A percentile compares a stretch with the other conserved stretches of the same genome.
Conservation (phyloP, 2,888 invertebrate species). For the Calameuta idolon region DNA sequence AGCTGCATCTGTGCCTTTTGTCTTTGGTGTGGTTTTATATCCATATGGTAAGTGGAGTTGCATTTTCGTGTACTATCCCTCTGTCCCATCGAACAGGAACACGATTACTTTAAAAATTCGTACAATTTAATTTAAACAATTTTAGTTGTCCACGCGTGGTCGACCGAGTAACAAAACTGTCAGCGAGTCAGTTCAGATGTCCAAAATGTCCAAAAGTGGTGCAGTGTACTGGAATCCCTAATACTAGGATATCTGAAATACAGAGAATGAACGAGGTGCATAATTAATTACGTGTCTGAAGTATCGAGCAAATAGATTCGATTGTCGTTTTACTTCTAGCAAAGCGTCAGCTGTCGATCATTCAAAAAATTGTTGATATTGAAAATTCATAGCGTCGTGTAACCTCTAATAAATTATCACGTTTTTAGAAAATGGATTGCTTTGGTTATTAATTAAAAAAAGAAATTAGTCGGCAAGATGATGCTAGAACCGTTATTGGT, state of each 20-base stretch:
- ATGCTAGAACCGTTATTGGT: constrained; percentile 49
- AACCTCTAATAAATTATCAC: not conserved
- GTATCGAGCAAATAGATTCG: not conserved
- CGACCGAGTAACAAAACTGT: not conserved
- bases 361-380: not conserved
- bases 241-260: not conserved
- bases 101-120: not conserved
- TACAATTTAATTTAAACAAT: not conserved
- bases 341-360: not conserved
- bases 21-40: not conserved
- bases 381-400: not conserved
- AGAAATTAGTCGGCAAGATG: constrained; percentile 10
- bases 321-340: not conserved
- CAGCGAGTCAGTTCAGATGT: not conserved
- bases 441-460: not conserved
- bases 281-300: not conserved
- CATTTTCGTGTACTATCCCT: not conserved
- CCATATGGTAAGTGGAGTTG: not conserved
- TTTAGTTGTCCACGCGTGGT: not conserved
- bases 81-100: not conserved
- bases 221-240: not conserved
- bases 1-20: constrained; percentile 3
- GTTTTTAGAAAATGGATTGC: not conserved
- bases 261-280: not conserved
- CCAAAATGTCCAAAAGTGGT: not conserved